Percentiles rank a stretch among this genome's conserved stretches.
These are phyloP conservation scores for Girardinichthys multiradiatus DNA, from an alignment of 2,113 vertebrate genomes.

Conservation along the genomic window DNA sequence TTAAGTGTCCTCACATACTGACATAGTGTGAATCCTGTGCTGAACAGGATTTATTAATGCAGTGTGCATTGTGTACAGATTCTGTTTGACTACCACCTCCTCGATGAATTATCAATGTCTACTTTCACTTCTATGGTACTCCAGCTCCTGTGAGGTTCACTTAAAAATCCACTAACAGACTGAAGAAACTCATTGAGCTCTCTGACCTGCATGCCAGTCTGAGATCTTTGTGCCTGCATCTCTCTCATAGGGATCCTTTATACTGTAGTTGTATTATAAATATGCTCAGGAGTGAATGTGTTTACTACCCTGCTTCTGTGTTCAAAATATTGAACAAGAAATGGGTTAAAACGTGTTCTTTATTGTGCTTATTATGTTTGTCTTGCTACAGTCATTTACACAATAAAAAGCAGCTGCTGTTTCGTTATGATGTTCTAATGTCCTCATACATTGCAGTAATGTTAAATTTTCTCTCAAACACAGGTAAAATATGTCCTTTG, in stretches of 20 bases:
- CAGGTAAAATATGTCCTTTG: no score
- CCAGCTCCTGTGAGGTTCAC: conserved; percentile 59
- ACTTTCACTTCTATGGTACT: conserved; percentile 26
- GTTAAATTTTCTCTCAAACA: no score
- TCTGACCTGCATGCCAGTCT: conserved; percentile 25
- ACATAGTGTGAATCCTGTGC: conserved; percentile 30
- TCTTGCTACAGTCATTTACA: neutral
- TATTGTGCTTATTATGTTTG: neutral
- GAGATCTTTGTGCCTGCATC: conserved; percentile 3
- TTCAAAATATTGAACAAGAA: conserved; percentile 1
- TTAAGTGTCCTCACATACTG: conserved; percentile 55
- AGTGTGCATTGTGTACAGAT: conserved; percentile 18
- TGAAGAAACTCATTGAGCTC: neutral
- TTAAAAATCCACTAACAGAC: conserved; percentile 55
- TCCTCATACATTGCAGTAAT: no score
- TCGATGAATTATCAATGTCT: conserved; percentile 64
- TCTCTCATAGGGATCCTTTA: conserved; percentile 37
- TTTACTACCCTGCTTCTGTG: conserved; percentile 24
- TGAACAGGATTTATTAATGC: conserved; percentile 30
- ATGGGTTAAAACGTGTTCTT: neutral
- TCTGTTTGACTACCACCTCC: conserved; percentile 3
- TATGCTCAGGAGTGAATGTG: neutral
- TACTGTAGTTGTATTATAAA: conserved; percentile 49
- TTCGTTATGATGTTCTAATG: neutral
- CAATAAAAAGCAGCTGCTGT: neutral